phyloP scores from a whole-genome alignment of 2,113 vertebrate genomes.

The Turdus rufiventris region DNA sequence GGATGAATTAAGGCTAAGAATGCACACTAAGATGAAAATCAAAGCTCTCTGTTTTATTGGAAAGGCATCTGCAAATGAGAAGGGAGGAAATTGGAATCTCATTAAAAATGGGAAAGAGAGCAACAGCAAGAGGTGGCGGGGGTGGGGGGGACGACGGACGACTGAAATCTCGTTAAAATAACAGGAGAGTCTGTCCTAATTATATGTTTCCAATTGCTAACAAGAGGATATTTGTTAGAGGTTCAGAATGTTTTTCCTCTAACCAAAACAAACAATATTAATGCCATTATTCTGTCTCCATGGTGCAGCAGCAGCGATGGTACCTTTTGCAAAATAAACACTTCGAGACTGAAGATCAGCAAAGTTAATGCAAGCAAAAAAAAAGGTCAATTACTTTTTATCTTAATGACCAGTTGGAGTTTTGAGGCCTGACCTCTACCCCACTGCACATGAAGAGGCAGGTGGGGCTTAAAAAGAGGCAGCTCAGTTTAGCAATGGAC shows the following conservation, averaged over 20 bases:
- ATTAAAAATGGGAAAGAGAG: slow-evolving; percentile 71
- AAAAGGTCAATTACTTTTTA: slow-evolving; percentile 53
- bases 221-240: slow-evolving; percentile 68
- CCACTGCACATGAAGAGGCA: background rate
- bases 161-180: slow-evolving; percentile 69
- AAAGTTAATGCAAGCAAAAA: slow-evolving; percentile 43
- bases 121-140: background rate
- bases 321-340: slow-evolving; percentile 70
- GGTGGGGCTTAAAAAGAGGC: background rate
- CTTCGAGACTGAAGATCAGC: slow-evolving; percentile 38
- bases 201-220: slow-evolving; percentile 67
- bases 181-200: slow-evolving; percentile 61
- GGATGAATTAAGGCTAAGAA: slow-evolving; percentile 68
- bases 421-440: slow-evolving; percentile 61
- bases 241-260: slow-evolving; percentile 56
- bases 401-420: slow-evolving; percentile 58
- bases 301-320: slow-evolving; percentile 30
- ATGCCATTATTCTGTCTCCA: slow-evolving; percentile 60
- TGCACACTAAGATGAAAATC: slow-evolving; percentile 65
- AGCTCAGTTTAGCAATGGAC: background rate
- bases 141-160: slow-evolving; percentile 34
- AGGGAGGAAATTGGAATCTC: slow-evolving; percentile 74
- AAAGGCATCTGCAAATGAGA: slow-evolving; percentile 65
- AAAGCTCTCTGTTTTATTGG: slow-evolving; percentile 74
- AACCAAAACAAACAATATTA: slow-evolving; percentile 67